Conservation (phyloP, 1,140 invertebrate genomes). For the Bombus affinis region DNA sequence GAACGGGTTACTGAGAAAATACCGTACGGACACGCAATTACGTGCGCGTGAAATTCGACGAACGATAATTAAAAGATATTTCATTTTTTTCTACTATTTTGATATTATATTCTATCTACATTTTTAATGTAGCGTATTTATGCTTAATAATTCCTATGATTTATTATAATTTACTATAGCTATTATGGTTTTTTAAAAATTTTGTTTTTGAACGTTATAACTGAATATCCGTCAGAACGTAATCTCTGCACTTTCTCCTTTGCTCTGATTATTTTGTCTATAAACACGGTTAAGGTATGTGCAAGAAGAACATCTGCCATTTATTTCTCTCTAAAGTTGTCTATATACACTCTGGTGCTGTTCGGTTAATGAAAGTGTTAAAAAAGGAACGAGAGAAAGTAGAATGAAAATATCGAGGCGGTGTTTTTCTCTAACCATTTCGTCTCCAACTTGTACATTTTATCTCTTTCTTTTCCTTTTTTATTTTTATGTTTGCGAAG, state of each 20-base stretch:
- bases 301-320: not conserved
- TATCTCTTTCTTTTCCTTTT: not conserved
- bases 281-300: not conserved
- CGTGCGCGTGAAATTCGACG: not conserved
- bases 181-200: not conserved
- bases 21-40: not conserved
- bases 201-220: not conserved
- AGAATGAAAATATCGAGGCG: not conserved
- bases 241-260: constrained; percentile 24
- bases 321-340: not conserved
- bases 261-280: constrained; percentile 37
- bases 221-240: not conserved
- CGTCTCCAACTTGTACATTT: too few species aligned
- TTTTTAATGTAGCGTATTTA: too few species aligned
- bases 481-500: not conserved
- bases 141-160: too few species aligned
- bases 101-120: too few species aligned
- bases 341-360: too few species aligned
- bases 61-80: not conserved
- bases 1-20: constrained; percentile 12
- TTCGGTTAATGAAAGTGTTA: not conserved
- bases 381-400: constrained; percentile 16
- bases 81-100: not conserved
- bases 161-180: too few species aligned
- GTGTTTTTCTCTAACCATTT: not conserved